These are phyloP conservation scores for Eugnorisma glareosa DNA, from an alignment of 2,888 invertebrate species.

Conservation along the genomic window DNA sequence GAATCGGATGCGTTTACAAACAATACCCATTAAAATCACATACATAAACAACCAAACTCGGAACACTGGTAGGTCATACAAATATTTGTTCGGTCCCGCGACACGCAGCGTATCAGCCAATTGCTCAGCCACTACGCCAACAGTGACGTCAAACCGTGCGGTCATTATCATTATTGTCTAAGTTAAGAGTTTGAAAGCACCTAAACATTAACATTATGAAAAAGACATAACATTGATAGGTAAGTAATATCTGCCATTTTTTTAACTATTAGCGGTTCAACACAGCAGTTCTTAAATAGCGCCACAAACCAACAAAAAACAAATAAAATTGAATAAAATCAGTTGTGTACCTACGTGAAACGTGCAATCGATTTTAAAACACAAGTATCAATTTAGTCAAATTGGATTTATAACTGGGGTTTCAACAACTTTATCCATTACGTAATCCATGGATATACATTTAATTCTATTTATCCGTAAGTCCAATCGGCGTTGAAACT, in stretches of 20 bases:
- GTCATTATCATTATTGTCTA: no score
- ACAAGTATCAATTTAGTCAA: slow-evolving; percentile 58
- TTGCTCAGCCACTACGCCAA: no score
- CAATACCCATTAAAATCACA: no score
- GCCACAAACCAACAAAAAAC: background rate
- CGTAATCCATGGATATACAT: slow-evolving; percentile 57
- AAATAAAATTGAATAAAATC: background rate
- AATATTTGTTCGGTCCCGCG: no score
- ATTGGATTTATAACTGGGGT: slow-evolving; percentile 57
- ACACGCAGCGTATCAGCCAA: no score
- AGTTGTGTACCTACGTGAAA: background rate
- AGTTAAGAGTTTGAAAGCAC: no score
- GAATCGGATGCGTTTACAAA: no score
- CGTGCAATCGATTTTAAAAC: slow-evolving; percentile 44
- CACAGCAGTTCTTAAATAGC: background rate
- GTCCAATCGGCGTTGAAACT: slow-evolving; percentile 55
- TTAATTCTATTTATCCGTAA: slow-evolving; percentile 61
- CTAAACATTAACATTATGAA: no score
- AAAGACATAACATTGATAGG: background rate
- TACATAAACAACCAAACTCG: no score
- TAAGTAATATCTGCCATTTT: background rate
- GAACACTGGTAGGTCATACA: no score
- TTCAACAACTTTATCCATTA: slow-evolving; percentile 66
- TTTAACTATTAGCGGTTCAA: background rate
- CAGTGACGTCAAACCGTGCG: no score